phyloP scores from a whole-genome alignment of 2,113 vertebrate species.

The Parotia lawesii region DNA sequence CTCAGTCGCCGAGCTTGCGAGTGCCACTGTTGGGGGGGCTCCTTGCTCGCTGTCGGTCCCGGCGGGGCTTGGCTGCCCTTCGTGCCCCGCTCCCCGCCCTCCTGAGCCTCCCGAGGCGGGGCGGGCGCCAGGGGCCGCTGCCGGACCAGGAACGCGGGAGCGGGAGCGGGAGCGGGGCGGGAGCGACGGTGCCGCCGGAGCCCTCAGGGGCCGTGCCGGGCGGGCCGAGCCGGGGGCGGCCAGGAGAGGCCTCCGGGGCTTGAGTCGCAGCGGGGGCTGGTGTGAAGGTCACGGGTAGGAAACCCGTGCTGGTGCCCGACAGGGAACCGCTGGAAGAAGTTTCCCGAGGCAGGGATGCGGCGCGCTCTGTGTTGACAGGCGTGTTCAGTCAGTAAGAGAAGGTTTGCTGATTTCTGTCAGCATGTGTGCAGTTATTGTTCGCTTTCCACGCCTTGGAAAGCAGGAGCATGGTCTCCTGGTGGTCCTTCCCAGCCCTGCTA shows the following conservation, averaged over 20 bases:
- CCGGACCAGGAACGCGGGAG: neutral
- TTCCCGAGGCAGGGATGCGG: neutral
- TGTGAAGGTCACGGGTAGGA: rapidly evolving
- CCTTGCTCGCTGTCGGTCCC: rapidly evolving
- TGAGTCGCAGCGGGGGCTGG: neutral
- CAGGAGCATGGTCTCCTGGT: neutral
- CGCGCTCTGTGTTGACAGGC: rapidly evolving
- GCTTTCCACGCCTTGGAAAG: neutral
- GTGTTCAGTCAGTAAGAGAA: too few species aligned
- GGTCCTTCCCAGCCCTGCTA: neutral
- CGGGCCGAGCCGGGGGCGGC: rapidly evolving
- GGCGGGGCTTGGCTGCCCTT: rapidly evolving
- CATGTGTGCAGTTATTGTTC: neutral
- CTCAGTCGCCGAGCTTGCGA: neutral
- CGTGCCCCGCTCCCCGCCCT: rapidly evolving
- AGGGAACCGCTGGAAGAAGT: neutral
- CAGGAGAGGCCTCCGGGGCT: too few species aligned
- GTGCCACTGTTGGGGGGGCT: rapidly evolving
- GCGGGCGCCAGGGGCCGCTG: neutral
- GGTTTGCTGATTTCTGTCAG: neutral
- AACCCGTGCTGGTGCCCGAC: rapidly evolving
- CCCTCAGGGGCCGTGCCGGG: too few species aligned
- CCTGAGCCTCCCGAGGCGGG: rapidly evolving
- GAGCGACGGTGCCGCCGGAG: rapidly evolving
- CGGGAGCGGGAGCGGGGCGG: too few species aligned